Conservation (phyloP, 2,797 vertebrate genomes). For the Aulostomus chinensis region DNA sequence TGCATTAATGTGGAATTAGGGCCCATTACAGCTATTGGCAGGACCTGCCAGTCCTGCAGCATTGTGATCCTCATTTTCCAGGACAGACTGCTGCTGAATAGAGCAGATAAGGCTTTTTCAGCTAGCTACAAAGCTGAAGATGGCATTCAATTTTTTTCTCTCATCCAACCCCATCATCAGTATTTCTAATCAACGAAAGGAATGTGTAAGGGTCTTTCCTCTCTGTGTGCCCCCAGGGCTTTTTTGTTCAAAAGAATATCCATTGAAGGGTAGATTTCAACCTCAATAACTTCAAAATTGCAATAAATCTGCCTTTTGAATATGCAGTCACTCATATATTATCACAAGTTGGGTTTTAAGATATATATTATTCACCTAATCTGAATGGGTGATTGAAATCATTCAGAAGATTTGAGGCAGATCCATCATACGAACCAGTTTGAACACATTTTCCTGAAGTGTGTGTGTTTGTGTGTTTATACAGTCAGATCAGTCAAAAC, state of each 20-base stretch:
- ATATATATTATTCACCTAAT: conserved; percentile 5
- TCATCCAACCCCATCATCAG: conserved; percentile 75
- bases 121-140: conserved; percentile 64
- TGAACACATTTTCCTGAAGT: too few relatives aligned
- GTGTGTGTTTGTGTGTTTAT: conserved; percentile 5
- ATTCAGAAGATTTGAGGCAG: not conserved
- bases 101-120: conserved; percentile 79
- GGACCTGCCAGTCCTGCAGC: conserved; percentile 85
- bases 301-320: conserved; percentile 33
- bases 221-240: conserved; percentile 22
- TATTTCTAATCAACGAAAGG: conserved; percentile 81
- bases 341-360: conserved; percentile 8
- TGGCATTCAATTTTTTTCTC: conserved; percentile 71
- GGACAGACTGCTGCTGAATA: conserved; percentile 75
- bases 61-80: conserved; percentile 78
- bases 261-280: conserved; percentile 59
- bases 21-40: conserved; percentile 92
- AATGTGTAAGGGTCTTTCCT: conserved; percentile 68
- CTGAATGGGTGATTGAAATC: not conserved
- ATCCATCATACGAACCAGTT: not conserved
- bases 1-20: conserved; percentile 97
- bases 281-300: conserved; percentile 38
- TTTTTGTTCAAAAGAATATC: conserved; percentile 49
- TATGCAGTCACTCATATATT: conserved; percentile 29
- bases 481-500: too few relatives aligned